Evolutionary conservation across 1,140 invertebrate species (phyloP), one percentile per base, ranked within the genome.

Genomic region (Anagrus nilaparvatae): DNA sequence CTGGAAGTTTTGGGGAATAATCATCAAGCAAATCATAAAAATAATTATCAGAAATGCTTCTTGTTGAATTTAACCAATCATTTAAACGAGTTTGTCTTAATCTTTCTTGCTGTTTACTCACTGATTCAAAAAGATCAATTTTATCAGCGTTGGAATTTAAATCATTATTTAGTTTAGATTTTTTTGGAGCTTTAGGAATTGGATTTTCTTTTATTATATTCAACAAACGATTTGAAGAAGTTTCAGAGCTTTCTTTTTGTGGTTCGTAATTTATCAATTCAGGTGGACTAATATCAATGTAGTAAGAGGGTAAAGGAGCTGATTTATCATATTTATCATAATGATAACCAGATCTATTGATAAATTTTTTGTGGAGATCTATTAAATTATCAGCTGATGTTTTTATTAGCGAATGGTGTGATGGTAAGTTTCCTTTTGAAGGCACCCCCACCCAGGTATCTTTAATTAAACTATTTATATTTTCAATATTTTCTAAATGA

Each of bases 281-380:
- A 10, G 37, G 35, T 2, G 46, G 46, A 12, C 7, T 31, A 3
- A 47, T 10, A 18, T 56, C 52, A 1, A 69, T 40, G 4, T 31
- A 51, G 30, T 67, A 71, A 28, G 58, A 54, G 12, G 56, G 53
- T 4, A 64, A 50, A 0, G 56, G 48, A 5, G 59, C 42, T 1
- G 44, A 31, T 1, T 38, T 50, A 17, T 51, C 52, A 44, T 50
- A 56, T 37, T 54, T 46, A 0, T 56, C 50, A 0, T 76, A 73
- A 48, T 75, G 69, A 51, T 77, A 78, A 7, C 70, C 70, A 37
- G 73, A 69, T 18, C 79, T 63, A 44, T 81, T 73, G 2, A 78
- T 49, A 52, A 76, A 81, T 52, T 83, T 84, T 27, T 67, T 69
- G 51, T 84, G 79, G 25, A 79, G 70, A 48, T 83, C 78, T 10